Conservation (phyloP, 2,888 invertebrate genomes). For the Trichopria drosophilae region DNA sequence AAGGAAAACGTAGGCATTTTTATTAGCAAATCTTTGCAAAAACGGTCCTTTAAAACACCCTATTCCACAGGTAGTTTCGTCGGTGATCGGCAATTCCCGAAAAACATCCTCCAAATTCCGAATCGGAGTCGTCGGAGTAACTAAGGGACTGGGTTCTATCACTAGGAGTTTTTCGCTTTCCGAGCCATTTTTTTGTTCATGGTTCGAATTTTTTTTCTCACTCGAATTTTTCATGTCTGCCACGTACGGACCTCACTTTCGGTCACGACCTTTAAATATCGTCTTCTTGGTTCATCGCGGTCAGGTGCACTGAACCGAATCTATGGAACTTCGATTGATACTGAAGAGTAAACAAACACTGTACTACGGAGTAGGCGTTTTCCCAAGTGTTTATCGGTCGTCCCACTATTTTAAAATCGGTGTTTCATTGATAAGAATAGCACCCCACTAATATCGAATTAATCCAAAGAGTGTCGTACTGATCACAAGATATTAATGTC, state of each 20-base stretch:
- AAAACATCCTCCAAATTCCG: constrained; percentile 58
- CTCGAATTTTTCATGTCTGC: constrained; percentile 42
- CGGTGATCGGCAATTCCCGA: constrained; percentile 61
- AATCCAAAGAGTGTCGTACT: too few species aligned
- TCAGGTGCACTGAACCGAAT: constrained; percentile 13
- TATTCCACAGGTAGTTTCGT: constrained; percentile 69
- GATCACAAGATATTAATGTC: too few species aligned
- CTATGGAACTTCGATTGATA: not conserved
- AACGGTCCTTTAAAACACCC: constrained; percentile 64
- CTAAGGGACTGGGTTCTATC: constrained; percentile 44
- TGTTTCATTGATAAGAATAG: too few species aligned
- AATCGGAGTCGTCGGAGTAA: constrained; percentile 42
- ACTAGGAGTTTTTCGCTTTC: constrained; percentile 48
- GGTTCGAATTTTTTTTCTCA: constrained; percentile 41
- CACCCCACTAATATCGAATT: too few species aligned
- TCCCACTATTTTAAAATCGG: too few species aligned
- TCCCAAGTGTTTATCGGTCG: too few species aligned
- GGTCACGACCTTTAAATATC: not conserved
- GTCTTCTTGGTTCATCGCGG: not conserved
- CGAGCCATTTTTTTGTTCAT: constrained; percentile 52
- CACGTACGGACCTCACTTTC: constrained; percentile 6
- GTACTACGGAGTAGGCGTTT: too few species aligned
- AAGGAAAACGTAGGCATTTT: constrained; percentile 65
- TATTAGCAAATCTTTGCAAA: constrained; percentile 66
- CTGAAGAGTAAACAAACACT: too few species aligned